phyloP scores from a whole-genome alignment of 2,113 vertebrate genomes.

The Laterallus jamaicensis region DNA sequence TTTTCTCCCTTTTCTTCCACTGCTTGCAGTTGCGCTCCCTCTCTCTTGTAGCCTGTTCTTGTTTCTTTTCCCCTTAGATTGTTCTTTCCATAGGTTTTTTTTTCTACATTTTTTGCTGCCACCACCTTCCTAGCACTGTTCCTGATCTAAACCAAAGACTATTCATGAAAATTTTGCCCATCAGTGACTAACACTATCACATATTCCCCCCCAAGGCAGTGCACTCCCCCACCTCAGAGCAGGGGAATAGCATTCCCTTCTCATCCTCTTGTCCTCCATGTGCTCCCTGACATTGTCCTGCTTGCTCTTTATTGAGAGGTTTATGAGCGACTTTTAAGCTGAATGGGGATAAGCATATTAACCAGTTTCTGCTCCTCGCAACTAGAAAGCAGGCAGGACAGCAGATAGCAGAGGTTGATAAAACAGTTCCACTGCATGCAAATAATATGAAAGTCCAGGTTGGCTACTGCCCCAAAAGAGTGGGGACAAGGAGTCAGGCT shows the following conservation, averaged over 20 bases:
- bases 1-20: background rate
- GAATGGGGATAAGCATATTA: background rate
- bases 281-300: background rate
- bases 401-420: background rate
- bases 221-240: fast-evolving
- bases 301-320: background rate
- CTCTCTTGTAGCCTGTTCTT: background rate
- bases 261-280: fast-evolving
- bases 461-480: background rate
- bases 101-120: background rate
- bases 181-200: background rate
- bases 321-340: background rate
- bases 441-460: background rate
- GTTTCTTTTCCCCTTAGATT: background rate
- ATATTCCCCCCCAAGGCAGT: background rate
- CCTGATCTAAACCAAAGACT: background rate
- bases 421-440: background rate
- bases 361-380: background rate
- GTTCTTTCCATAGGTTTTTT: background rate
- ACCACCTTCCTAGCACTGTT: background rate
- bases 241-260: background rate
- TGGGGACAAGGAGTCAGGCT: background rate
- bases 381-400: background rate
- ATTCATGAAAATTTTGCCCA: background rate
- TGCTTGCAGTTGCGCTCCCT: background rate